Evolutionary conservation across 2,888 invertebrate genomes (phyloP), one percentile per base, ranked within the genome.

Genomic region (Aphidoletes aphidimyza): DNA sequence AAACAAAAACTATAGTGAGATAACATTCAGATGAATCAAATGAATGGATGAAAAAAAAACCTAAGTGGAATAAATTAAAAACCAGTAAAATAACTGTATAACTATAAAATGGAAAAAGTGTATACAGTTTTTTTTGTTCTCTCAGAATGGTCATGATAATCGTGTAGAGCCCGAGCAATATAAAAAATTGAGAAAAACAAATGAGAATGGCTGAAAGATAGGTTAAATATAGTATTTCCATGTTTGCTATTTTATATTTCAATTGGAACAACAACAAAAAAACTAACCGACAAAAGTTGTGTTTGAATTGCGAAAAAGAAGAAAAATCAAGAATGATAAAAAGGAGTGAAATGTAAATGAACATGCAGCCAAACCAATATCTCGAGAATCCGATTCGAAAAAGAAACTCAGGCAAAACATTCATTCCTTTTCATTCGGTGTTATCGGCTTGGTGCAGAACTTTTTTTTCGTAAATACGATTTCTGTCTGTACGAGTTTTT

Each of bases 31-130:
- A 69, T 69, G 34, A 30, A 69, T 69, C 69, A 69, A 69, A 69
- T 69, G 69, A n/a, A 69, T 69, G 17, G 2, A 22, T 22, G 30
- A 69, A 69, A 30, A 69, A 69, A 69, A 69, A 30, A 30, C 26
- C 69, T 69, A 69, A 69, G 69, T 69, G 69, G 69, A 69, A 69
- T 69, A 69, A 69, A 69, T 69, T 69, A 69, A 69, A 69, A 69
- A 69, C 30, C 30, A n/a, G 69, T 69, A 69, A 69, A 69, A 69
- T 30, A 69, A 69, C 30, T 14, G 30, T 30, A 42, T 14, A 69
- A 30, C 6, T n/a, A 54, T 6, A n/a, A n/a, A n/a, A n/a, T n/a
- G n/a, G 47, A 47, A 54, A 54, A 54, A 54, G 22, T n/a, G n/a
- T n/a, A n/a, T 26, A 54, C 22, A 69, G 69, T 30, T 69, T 69